Evolutionary conservation across 1,140 invertebrate genomes (phyloP).

Genomic region (Cheumatopsyche charites): DNA sequence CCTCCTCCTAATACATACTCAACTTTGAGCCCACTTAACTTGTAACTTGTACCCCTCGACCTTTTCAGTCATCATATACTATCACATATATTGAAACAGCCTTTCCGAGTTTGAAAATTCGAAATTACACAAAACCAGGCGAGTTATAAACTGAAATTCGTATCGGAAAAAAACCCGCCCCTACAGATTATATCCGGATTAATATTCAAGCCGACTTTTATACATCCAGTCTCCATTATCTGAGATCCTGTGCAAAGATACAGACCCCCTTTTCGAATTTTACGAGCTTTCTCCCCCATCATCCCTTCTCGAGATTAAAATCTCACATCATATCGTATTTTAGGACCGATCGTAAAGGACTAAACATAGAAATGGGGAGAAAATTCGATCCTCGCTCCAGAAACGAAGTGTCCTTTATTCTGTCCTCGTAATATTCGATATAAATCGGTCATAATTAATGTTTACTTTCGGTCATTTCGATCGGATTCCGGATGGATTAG

Average conservation of each 20-base stretch:
- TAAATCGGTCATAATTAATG: slow-evolving; percentile 25
- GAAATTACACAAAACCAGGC: background rate
- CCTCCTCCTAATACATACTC: too few relatives aligned
- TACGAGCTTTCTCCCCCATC: slow-evolving; percentile 9
- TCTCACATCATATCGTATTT: slow-evolving; percentile 40
- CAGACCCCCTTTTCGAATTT: slow-evolving; percentile 24
- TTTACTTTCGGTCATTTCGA: slow-evolving; percentile 10
- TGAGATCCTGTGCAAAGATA: slow-evolving; percentile 29
- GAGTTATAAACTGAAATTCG: background rate
- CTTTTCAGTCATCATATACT: too few relatives aligned
- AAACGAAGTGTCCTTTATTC: background rate
- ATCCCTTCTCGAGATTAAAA: slow-evolving; percentile 34
- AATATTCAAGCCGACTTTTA: slow-evolving; percentile 34
- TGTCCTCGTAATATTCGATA: background rate
- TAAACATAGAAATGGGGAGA: slow-evolving; percentile 9
- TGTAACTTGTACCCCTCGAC: too few relatives aligned
- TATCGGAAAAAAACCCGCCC: background rate
- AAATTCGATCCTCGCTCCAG: background rate
- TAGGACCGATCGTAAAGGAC: slow-evolving; percentile 30
- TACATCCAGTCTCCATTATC: slow-evolving; percentile 33
- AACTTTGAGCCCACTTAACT: too few relatives aligned
- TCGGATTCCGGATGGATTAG: background rate
- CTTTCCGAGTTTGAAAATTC: too few relatives aligned
- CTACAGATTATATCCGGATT: slow-evolving; percentile 2
- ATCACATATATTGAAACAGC: too few relatives aligned